Evolutionary conservation across 1,140 invertebrate genomes (phyloP).

Genomic region (Calliphora vicina): DNA sequence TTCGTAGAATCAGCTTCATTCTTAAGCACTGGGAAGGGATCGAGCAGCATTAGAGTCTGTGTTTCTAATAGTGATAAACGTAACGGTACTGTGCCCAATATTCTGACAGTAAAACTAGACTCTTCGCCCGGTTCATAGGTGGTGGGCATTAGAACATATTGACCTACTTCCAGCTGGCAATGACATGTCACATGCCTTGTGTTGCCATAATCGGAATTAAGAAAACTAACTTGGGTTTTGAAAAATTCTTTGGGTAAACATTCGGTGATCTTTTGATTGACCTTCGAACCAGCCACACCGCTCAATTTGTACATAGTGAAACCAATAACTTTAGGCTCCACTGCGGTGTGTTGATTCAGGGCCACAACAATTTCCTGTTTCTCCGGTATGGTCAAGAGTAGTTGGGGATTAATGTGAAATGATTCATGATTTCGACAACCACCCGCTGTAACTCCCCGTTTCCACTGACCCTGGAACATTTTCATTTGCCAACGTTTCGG

Average conservation of each 20-base stretch:
- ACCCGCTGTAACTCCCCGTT: constrained; percentile 86
- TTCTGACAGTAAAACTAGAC: constrained; percentile 67
- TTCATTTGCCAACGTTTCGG: constrained; percentile 83
- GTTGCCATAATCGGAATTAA: constrained; percentile 92
- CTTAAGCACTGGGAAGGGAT: constrained; percentile 77
- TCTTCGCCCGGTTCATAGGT: constrained; percentile 92
- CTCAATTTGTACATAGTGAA: constrained; percentile 84
- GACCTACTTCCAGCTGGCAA: constrained; percentile 82
- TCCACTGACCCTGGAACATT: constrained; percentile 87
- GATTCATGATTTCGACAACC: constrained; percentile 91
- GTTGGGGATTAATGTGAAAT: constrained; percentile 92
- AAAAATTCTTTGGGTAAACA: constrained; percentile 80
- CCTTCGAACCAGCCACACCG: constrained; percentile 50
- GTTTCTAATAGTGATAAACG: constrained; percentile 68
- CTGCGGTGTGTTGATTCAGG: constrained; percentile 88
- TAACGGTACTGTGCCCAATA: constrained; percentile 53
- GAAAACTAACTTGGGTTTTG: constrained; percentile 85
- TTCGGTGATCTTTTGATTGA: constrained; percentile 61
- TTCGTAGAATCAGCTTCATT: constrained; percentile 53
- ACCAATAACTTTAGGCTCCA: constrained; percentile 94
- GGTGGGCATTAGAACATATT: constrained; percentile 87
- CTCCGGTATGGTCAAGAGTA: constrained; percentile 81
- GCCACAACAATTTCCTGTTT: constrained; percentile 87
- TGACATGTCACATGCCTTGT: constrained; percentile 85
- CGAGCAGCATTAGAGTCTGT: constrained; percentile 83